phyloP scores from a whole-genome alignment of 2,888 invertebrate species.

The Hololepta plana region DNA sequence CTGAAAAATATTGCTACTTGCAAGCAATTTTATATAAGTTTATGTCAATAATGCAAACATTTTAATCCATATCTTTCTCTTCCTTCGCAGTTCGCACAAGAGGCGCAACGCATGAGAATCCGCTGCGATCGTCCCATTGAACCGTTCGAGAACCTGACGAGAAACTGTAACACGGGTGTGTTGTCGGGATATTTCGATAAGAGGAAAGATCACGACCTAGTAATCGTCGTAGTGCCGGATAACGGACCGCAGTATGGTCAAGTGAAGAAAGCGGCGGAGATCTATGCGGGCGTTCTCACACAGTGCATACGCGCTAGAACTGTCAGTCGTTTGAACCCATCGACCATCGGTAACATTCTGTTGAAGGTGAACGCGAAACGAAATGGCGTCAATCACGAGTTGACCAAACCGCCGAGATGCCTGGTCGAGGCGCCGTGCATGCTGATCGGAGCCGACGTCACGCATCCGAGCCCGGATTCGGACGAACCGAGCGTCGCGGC shows the following conservation, averaged over 20 bases:
- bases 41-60: too few relatives aligned
- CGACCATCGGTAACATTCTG: slow-evolving; percentile 52
- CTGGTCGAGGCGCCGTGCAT: slow-evolving; percentile 35
- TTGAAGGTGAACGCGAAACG: slow-evolving; percentile 69
- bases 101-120: too few relatives aligned
- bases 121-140: too few relatives aligned
- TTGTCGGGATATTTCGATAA: slow-evolving; percentile 3
- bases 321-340: slow-evolving; percentile 31
- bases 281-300: slow-evolving; percentile 47
- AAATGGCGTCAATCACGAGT: slow-evolving; percentile 59
- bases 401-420: slow-evolving; percentile 28
- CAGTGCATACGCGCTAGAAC: slow-evolving; percentile 49
- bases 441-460: slow-evolving; percentile 71
- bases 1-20: too few relatives aligned
- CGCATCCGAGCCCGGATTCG: slow-evolving; percentile 74
- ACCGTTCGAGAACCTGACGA: too few relatives aligned
- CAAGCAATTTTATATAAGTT: too few relatives aligned
- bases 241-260: slow-evolving; percentile 17
- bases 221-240: slow-evolving; percentile 42
- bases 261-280: slow-evolving; percentile 36
- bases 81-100: too few relatives aligned
- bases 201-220: slow-evolving; percentile 18
- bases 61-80: too few relatives aligned
- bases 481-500: slow-evolving; percentile 49
- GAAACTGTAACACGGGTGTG: too few relatives aligned